Base-by-base conservation (phyloP, 2,797 vertebrate species). In the Chaunax sp. region DNA sequence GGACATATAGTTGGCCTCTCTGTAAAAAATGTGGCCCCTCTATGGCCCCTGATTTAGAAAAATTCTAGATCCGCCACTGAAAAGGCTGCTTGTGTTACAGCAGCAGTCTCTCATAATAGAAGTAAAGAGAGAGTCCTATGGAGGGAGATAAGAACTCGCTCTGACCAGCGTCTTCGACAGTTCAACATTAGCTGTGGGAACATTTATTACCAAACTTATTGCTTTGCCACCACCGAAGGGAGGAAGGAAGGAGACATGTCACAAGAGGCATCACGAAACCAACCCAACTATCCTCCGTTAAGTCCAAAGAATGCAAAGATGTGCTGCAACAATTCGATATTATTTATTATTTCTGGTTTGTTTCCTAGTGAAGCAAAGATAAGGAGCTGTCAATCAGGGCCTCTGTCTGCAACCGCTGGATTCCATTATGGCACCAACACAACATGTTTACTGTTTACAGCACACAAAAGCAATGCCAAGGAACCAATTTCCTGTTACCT, bases 401-500 rank as follows among this genome's bases (percentile, higher is more conserved):
- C 69, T 50, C 58, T 16, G 75, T 75, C 63, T 64, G 69, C 56
- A 58, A 88, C 83, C 82, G 74, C 77, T 85, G 78, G 77, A 86
- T 90, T 86, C 86, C 81, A 90, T 91, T 91, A 87, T 75, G 83
- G 83, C 35, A n/a, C 65, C 20, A 2, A 72, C 81, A 85, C 89
- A 90, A 86, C 85, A 77, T 82, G 83, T 70, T 74, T 75, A 72
- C 69, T 64, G 72, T 89, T 92, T 82, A 82, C 74, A 83, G 69
- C 75, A 44, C 80, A 90, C 90, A 92, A 89, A 85, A 75, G 87
- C 81, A 47, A 61, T 55, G 82, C 83, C 80, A 79, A 77, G 76
- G 76, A 91, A 86, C 80, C 85, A 92, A 90, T 93, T 92, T 92
- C 89, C 89, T 88, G 68, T 69, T 83, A 80, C 80, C 82, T 80